Evolutionary conservation across 2,797 vertebrate genomes (phyloP).

Genomic region (Lagorchestes hirsutus): DNA sequence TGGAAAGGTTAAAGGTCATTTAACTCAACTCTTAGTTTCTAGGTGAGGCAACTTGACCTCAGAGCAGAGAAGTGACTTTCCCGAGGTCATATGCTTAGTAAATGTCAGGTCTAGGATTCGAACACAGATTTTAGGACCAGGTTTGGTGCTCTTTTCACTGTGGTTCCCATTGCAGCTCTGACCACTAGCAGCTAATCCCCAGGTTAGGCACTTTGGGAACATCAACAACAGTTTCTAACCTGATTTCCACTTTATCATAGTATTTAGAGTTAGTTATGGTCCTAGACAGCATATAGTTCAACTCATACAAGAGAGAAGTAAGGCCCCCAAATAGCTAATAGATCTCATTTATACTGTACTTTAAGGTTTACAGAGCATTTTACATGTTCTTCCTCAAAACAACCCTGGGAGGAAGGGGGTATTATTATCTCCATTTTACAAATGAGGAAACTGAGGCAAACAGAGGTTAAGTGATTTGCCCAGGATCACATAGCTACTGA

Average conservation of each 20-base stretch:
- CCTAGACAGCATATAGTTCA: not conserved
- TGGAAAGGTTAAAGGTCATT: not conserved
- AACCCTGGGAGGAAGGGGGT: not conserved
- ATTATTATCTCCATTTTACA: not conserved
- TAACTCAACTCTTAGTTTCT: not conserved
- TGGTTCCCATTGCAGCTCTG: not conserved
- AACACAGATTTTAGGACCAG: not conserved
- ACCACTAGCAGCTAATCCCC: not conserved
- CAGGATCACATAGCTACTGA: too few relatives aligned
- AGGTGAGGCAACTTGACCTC: not conserved
- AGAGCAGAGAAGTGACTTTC: not conserved
- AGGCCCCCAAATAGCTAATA: not conserved
- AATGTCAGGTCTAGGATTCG: not conserved
- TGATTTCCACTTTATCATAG: not conserved
- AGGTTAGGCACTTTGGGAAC: not conserved
- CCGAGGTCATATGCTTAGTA: not conserved
- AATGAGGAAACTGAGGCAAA: not conserved
- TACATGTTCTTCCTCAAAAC: not conserved
- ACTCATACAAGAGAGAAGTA: not conserved
- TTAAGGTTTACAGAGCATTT: not conserved
- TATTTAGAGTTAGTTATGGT: not conserved
- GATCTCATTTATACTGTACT: not conserved
- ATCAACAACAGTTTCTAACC: not conserved
- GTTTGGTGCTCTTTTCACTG: not conserved
- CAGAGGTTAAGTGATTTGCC: not conserved